Conservation (phyloP, 2,113 vertebrate species). For the Macrotus californicus region DNA sequence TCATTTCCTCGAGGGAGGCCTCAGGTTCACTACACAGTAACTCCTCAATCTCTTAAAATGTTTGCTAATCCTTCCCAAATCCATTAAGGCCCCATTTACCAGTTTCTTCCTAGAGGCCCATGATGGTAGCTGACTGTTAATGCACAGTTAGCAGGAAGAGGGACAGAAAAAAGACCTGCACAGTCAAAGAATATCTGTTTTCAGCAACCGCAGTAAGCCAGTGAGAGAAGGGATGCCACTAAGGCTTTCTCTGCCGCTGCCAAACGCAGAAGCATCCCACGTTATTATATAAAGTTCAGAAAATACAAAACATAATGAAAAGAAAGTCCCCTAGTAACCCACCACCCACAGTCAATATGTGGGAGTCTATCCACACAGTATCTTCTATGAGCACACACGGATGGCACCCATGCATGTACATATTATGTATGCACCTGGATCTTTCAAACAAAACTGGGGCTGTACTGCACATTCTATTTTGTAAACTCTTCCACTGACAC, state of each 20-base stretch:
- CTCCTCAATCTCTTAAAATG: slow-evolving; percentile 24
- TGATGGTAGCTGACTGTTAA: slow-evolving; percentile 1
- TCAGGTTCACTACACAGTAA: not conserved
- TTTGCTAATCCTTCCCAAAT: slow-evolving; percentile 26
- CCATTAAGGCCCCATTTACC: slow-evolving; percentile 39
- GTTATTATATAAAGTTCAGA: not conserved
- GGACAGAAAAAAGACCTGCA: not conserved
- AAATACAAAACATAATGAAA: not conserved
- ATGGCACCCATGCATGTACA: not conserved
- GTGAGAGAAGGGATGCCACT: not conserved
- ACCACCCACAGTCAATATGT: not conserved
- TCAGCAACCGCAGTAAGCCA: not conserved
- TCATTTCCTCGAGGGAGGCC: not conserved
- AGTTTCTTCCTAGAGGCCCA: slow-evolving; percentile 8
- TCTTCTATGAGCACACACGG: not conserved
- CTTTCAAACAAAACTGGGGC: not conserved
- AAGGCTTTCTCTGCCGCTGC: not conserved
- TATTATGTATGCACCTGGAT: not conserved
- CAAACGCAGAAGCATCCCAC: not conserved
- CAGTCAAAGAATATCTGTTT: not conserved
- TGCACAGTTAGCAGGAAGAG: not conserved
- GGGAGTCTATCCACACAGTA: not conserved
- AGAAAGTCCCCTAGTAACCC: not conserved
- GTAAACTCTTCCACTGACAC: not conserved
- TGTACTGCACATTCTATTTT: not conserved